Percentiles rank a stretch among this genome's conserved stretches.
phyloP scores from a whole-genome alignment of 2,888 invertebrate species.

The Eurytoma californica region DNA sequence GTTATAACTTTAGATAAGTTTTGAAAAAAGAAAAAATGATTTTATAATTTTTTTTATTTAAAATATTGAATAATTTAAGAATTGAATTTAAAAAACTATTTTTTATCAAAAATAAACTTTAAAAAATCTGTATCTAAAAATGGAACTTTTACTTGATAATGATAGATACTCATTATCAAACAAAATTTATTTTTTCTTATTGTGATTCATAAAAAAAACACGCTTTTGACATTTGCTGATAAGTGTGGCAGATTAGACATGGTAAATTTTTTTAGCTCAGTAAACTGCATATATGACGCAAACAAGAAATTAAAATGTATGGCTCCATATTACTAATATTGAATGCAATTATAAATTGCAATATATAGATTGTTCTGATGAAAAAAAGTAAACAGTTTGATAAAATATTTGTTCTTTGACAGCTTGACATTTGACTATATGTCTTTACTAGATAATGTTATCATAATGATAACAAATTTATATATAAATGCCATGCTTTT shows the following conservation, averaged over 20 bases:
- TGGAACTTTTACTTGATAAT: background rate
- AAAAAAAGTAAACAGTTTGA: slow-evolving; percentile 23
- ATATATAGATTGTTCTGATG: slow-evolving; percentile 13
- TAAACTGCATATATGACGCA: slow-evolving; percentile 49
- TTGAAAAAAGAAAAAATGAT: background rate
- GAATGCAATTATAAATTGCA: slow-evolving; percentile 37
- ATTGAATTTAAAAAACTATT: background rate
- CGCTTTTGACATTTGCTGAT: slow-evolving; percentile 26
- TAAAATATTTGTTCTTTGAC: slow-evolving; percentile 41
- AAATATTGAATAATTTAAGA: background rate
- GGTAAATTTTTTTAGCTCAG: slow-evolving; percentile 26
- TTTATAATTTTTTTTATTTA: background rate
- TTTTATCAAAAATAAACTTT: background rate
- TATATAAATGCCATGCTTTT: slow-evolving; percentile 25
- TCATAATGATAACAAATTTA: slow-evolving; percentile 41
- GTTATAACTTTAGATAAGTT: background rate
- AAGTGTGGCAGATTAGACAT: slow-evolving; percentile 28
- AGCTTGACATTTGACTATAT: slow-evolving; percentile 29
- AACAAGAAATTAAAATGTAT: slow-evolving; percentile 39
- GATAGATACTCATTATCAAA: background rate
- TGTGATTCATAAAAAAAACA: slow-evolving; percentile 11
- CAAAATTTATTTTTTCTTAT: slow-evolving; percentile 8
- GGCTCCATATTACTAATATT: slow-evolving; percentile 34
- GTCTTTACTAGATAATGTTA: slow-evolving; percentile 37
- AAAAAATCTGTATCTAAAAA: background rate